Evolutionary conservation across 2,113 vertebrate species (phyloP).

Genomic region (Amphilophus citrinellus): DNA sequence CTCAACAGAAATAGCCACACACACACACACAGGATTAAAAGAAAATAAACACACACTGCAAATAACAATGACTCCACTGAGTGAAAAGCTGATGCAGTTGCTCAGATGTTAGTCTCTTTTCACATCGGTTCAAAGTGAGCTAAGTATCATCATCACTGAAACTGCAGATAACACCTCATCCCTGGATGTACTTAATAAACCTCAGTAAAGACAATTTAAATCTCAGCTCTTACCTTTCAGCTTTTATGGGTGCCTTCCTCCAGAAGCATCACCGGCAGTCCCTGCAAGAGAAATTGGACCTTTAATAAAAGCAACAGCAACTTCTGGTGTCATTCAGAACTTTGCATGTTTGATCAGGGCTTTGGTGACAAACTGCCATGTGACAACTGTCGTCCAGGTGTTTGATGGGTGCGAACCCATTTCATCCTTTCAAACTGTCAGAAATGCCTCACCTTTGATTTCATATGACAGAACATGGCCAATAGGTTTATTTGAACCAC

Average conservation of each 20-base stretch:
- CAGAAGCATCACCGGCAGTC: fast-evolving
- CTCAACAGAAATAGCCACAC: fast-evolving
- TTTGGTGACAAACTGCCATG: conserved; percentile 81
- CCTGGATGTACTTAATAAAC: neutral
- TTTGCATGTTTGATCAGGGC: conserved; percentile 69
- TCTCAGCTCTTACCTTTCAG: neutral
- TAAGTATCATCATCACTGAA: conserved; percentile 83
- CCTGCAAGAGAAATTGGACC: neutral
- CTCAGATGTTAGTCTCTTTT: conserved; percentile 84
- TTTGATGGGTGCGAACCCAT: conserved; percentile 57
- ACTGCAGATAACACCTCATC: neutral
- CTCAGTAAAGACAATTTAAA: neutral
- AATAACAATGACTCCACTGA: neutral
- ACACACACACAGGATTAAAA: too few relatives aligned
- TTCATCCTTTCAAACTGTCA: conserved; percentile 77
- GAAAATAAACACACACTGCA: too few relatives aligned
- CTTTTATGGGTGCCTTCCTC: fast-evolving
- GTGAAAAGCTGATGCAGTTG: conserved; percentile 26
- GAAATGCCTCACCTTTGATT: neutral
- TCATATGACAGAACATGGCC: neutral
- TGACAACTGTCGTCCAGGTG: conserved; percentile 68
- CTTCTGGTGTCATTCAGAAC: fast-evolving
- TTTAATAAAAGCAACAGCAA: neutral
- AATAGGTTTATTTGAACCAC: neutral
- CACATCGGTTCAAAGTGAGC: conserved; percentile 86